phyloP scores from a whole-genome alignment of 1,140 invertebrate species.

The Forficula auricularia region DNA sequence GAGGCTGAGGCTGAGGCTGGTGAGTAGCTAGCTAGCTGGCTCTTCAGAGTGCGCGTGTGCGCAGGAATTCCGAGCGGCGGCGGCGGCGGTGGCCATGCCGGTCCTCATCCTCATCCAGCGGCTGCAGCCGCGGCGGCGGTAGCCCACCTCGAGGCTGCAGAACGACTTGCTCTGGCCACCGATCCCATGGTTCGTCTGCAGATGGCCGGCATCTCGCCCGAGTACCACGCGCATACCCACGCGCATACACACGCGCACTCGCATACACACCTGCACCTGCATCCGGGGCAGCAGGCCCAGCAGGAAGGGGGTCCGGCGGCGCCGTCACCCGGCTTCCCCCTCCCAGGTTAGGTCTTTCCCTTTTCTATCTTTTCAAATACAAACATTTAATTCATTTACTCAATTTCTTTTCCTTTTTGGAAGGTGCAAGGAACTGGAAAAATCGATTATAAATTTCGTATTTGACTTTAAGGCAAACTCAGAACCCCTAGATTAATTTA shows the following conservation, averaged over 20 bases:
- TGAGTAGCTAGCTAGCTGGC: too few relatives aligned
- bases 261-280: slow-evolving; percentile 61
- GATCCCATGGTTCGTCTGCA: slow-evolving; percentile 61
- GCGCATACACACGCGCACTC: slow-evolving; percentile 69
- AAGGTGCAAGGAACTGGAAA: too few relatives aligned
- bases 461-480: too few relatives aligned
- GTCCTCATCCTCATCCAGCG: slow-evolving; percentile 7
- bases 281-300: slow-evolving; percentile 61
- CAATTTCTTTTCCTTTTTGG: not conserved
- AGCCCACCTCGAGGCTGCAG: slow-evolving; percentile 30
- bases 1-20: too few relatives aligned
- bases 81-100: slow-evolving; percentile 3
- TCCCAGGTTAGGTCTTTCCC: slow-evolving; percentile 32
- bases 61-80: slow-evolving; percentile 9
- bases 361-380: not conserved
- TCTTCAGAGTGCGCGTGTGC: too few relatives aligned
- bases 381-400: not conserved
- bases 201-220: slow-evolving; percentile 66
- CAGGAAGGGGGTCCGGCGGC: slow-evolving; percentile 29
- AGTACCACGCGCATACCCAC: slow-evolving; percentile 66
- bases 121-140: slow-evolving; percentile 6
- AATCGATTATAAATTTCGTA: too few relatives aligned
- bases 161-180: slow-evolving; percentile 47
- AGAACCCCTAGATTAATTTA: too few relatives aligned
- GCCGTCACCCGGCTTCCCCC: slow-evolving; percentile 32